Conservation (phyloP, 2,888 invertebrate genomes). For the Pycnomerus fuliginosus region DNA sequence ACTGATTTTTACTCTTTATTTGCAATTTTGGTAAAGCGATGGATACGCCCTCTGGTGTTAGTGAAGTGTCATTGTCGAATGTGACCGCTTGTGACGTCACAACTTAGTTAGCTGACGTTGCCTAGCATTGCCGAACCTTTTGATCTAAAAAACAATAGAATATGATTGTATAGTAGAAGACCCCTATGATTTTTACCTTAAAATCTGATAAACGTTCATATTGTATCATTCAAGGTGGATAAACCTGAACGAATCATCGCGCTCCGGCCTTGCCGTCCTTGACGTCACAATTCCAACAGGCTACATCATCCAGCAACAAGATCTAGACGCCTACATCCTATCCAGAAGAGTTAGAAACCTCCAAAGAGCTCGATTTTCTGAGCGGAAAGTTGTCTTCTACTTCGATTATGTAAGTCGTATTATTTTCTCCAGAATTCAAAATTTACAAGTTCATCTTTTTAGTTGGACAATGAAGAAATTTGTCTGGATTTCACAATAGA, state of each 20-base stretch:
- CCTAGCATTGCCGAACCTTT: too few relatives aligned
- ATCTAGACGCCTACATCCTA: slow-evolving; percentile 79
- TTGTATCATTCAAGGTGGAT: slow-evolving; percentile 66
- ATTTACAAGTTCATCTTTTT: slow-evolving; percentile 33
- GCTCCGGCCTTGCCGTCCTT: slow-evolving; percentile 86
- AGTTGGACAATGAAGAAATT: slow-evolving; percentile 81
- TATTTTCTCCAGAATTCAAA: not conserved
- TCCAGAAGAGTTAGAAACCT: slow-evolving; percentile 77
- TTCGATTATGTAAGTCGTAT: slow-evolving; percentile 80
- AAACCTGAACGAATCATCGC: slow-evolving; percentile 70
- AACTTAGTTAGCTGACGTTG: too few relatives aligned
- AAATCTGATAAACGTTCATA: too few relatives aligned
- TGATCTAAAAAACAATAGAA: too few relatives aligned
- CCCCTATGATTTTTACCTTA: too few relatives aligned
- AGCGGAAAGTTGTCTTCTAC: slow-evolving; percentile 85
- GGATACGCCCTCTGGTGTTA: too few relatives aligned
- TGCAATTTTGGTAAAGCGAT: too few relatives aligned
- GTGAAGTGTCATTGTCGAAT: too few relatives aligned
- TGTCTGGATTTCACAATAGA: slow-evolving; percentile 93
- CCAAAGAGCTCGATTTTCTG: slow-evolving; percentile 79
- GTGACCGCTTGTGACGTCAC: too few relatives aligned
- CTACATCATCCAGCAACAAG: slow-evolving; percentile 88
- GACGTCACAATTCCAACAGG: slow-evolving; percentile 88
- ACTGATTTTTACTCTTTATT: too few relatives aligned
- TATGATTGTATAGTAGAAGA: too few relatives aligned